Evolutionary conservation across 2,888 invertebrate species (phyloP).

Genomic region (Drosophila eohydei): DNA sequence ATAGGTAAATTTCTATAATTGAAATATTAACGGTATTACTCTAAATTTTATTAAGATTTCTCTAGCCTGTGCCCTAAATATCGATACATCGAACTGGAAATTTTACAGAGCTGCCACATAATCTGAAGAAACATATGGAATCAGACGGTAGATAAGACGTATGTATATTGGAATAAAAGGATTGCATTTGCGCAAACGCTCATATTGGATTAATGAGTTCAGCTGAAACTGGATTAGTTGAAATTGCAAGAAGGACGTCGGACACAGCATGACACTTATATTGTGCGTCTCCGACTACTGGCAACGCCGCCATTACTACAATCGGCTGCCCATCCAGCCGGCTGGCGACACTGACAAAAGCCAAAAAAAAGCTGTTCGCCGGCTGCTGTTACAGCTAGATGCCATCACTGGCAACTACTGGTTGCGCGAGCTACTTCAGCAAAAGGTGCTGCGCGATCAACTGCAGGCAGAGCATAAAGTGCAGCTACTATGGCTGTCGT

Average conservation of each 20-base stretch:
- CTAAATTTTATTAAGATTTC: not conserved
- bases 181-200: conserved; percentile 1
- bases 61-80: not conserved
- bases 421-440: conserved; percentile 74
- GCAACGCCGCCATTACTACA: conserved; percentile 64
- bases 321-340: conserved; percentile 26
- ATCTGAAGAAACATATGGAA: not conserved
- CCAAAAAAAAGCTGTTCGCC: conserved; percentile 35
- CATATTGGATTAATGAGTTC: conserved; percentile 23
- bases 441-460: conserved; percentile 54
- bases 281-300: conserved; percentile 81
- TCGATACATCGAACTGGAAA: conserved; percentile 25
- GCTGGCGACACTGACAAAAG: conserved; percentile 11
- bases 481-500: conserved; percentile 84
- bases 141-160: conserved; percentile 13
- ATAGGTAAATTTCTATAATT: not conserved
- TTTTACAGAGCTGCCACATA: conserved; percentile 23
- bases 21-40: not conserved
- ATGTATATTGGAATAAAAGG: conserved; percentile 6
- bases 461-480: conserved; percentile 54
- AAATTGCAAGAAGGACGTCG: conserved; percentile 14
- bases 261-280: conserved; percentile 64
- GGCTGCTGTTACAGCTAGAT: conserved; percentile 64
- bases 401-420: conserved; percentile 75
- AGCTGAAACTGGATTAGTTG: conserved; percentile 11